phyloP scores from a whole-genome alignment of 2,888 invertebrate species.

The Anticlea derivata region DNA sequence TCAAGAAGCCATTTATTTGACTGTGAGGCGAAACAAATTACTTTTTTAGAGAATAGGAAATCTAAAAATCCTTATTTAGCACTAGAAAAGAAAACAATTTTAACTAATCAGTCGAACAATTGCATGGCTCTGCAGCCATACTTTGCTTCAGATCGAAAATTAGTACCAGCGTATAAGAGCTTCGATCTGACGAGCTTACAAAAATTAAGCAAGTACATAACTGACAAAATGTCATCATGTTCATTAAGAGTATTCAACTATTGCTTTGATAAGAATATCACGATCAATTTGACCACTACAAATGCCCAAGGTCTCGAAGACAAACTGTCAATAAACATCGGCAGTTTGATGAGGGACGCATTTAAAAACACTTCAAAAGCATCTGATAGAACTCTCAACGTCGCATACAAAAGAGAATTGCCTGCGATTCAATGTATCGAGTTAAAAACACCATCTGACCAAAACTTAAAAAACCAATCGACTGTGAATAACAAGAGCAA shows the following conservation, averaged over 20 bases:
- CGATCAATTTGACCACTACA: constrained; percentile 15
- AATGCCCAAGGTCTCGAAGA: constrained; percentile 19
- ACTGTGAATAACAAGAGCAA: constrained; percentile 19
- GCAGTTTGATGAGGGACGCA: constrained; percentile 1
- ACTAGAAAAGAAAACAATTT: not conserved
- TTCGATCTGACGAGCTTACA: constrained; percentile 26
- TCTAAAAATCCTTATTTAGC: not conserved
- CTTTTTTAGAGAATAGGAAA: not conserved
- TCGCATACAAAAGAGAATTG: constrained; percentile 15
- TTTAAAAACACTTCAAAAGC: not conserved
- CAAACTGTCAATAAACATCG: constrained; percentile 14
- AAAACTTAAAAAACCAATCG: not conserved
- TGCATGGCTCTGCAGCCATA: constrained; percentile 46
- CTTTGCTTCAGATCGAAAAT: constrained; percentile 24
- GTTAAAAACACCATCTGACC: not conserved
- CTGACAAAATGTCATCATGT: not conserved
- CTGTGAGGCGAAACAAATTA: constrained; percentile 1
- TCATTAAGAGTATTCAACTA: constrained; percentile 5
- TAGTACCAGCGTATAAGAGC: constrained; percentile 17
- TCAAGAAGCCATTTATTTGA: constrained; percentile 20
- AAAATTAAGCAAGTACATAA: constrained; percentile 24
- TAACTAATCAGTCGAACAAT: constrained; percentile 6
- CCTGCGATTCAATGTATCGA: constrained; percentile 11
- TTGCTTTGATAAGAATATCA: constrained; percentile 15
- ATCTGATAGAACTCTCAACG: not conserved